Conservation (phyloP, 1,140 invertebrate genomes). For the Drosophila gunungcola region DNA sequence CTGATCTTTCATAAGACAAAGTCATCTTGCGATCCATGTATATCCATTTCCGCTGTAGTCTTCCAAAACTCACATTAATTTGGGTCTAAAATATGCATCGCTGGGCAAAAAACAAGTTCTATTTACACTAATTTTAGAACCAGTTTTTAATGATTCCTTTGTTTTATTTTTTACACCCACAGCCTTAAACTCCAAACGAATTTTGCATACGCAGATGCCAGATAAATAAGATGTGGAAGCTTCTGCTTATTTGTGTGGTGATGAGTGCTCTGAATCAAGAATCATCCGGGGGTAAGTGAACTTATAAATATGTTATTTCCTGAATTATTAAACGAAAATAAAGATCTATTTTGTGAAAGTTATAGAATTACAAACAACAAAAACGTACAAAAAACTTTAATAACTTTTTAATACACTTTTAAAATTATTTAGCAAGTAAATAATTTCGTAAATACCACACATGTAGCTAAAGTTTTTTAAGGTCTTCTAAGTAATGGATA, state of each 20-base stretch:
- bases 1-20: conserved; percentile 27
- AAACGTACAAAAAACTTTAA: no score
- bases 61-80: conserved; percentile 1
- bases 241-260: conserved; percentile 67
- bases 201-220: conserved; percentile 41
- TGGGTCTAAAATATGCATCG: conserved; percentile 19
- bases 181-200: conserved; percentile 22
- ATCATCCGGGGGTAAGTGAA: conserved; percentile 49
- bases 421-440: no score
- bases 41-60: conserved; percentile 11
- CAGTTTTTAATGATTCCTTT: conserved; percentile 24
- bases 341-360: no score
- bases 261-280: conserved; percentile 67
- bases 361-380: no score
- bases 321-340: background rate
- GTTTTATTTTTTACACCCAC: conserved; percentile 19
- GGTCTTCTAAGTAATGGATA: no score
- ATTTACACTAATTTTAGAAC: conserved; percentile 43
- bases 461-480: no score
- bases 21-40: conserved; percentile 1
- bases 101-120: conserved; percentile 20
- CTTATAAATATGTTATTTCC: background rate
- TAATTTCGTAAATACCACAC: no score
- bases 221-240: conserved; percentile 71
- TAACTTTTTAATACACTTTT: no score